Percentiles rank a stretch among this genome's conserved stretches.
Evolutionary conservation across 2,888 invertebrate genomes (phyloP).

Genomic region (Oeneis ivallda): DNA sequence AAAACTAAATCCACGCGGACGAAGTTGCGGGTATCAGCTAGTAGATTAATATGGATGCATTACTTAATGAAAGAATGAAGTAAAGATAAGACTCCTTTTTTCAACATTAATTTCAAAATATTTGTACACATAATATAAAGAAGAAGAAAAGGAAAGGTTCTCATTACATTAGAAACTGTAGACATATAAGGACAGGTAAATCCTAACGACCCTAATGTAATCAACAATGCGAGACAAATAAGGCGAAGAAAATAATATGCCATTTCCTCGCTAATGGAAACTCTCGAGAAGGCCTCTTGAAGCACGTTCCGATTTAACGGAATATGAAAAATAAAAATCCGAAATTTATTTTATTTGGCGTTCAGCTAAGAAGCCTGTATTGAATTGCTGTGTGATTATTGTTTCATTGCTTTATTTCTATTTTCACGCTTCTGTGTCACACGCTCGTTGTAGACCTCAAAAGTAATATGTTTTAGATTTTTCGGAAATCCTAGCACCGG

Average conservation of each 20-base stretch:
- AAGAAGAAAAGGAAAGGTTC: no score
- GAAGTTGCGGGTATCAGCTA: no score
- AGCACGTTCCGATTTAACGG: conserved; percentile 20
- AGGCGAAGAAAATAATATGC: conserved; percentile 18
- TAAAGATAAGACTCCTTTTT: no score
- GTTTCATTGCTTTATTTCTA: conserved; percentile 13
- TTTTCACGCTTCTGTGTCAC: background rate
- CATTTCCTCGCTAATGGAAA: conserved; percentile 25
- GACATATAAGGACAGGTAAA: conserved; percentile 13
- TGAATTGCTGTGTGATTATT: conserved; percentile 16
- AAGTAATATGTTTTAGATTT: no score
- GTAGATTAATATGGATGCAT: no score
- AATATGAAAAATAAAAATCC: conserved; percentile 19
- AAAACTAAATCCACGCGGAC: no score
- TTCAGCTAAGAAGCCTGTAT: conserved; percentile 17
- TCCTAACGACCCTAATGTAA: conserved; percentile 17
- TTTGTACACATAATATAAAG: no score
- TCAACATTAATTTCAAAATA: no score
- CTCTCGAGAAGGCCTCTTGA: conserved; percentile 21
- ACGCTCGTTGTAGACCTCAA: no score
- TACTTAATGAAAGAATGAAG: no score
- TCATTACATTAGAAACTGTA: background rate
- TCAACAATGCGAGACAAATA: conserved; percentile 22
- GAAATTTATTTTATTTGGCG: conserved; percentile 20
- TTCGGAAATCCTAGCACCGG: no score